A percentile compares a stretch with the other conserved stretches of the same genome.
phyloP scores from a whole-genome alignment of 2,797 vertebrate genomes.

The Sebastes jordani region DNA sequence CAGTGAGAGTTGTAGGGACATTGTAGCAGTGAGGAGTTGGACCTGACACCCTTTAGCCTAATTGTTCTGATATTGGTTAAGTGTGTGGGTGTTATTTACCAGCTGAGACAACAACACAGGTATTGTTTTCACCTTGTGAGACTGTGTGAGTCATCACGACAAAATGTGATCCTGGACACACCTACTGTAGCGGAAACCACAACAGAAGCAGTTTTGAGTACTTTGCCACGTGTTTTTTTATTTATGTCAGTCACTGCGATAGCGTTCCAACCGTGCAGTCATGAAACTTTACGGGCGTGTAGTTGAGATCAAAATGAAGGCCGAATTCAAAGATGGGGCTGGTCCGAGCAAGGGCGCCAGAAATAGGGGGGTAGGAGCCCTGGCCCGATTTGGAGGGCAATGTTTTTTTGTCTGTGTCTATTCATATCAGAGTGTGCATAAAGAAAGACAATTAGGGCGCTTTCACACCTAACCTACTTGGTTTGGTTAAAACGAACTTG shows the following conservation, averaged over 20 bases:
- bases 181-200: not conserved
- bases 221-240: not conserved
- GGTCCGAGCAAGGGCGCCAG: no score
- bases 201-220: not conserved
- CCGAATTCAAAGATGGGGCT: not conserved
- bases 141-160: not conserved
- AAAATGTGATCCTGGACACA: not conserved
- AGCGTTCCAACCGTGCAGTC: not conserved
- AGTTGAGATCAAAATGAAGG: not conserved
- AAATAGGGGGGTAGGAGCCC: no score
- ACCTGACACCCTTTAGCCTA: conserved; percentile 38
- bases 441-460: no score
- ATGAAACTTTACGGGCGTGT: not conserved
- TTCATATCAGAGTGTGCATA: no score
- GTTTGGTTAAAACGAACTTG: no score
- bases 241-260: not conserved
- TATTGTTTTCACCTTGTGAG: not conserved
- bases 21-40: conserved; percentile 23
- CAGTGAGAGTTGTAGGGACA: conserved; percentile 17
- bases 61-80: conserved; percentile 29
- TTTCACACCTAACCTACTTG: no score
- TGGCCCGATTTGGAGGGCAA: no score
- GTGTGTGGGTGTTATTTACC: not conserved
- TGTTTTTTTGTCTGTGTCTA: no score
- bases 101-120: not conserved